A percentile compares a stretch with the other conserved stretches of the same genome.
Evolutionary conservation across 2,888 invertebrate species (phyloP).

Genomic region (Blastobasis lacticolella): DNA sequence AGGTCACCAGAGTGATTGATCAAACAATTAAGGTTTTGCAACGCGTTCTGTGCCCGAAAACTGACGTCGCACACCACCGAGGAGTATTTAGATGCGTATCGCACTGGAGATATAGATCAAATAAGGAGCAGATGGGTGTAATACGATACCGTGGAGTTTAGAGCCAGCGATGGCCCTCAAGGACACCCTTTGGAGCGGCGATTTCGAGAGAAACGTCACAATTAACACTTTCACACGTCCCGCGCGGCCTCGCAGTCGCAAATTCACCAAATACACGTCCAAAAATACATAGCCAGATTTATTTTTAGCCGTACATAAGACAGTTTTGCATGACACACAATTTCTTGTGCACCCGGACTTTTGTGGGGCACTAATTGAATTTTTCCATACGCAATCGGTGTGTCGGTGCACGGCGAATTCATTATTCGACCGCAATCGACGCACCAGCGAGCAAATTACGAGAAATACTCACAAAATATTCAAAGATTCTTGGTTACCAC

Average conservation of each 20-base stretch:
- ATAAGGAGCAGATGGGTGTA: conserved; percentile 13
- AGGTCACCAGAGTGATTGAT: conserved; percentile 2
- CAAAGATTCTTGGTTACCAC: conserved; percentile 44
- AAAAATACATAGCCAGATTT: conserved; percentile 56
- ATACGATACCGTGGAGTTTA: conserved; percentile 20
- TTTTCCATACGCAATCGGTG: conserved; percentile 30
- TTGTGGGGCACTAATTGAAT: conserved; percentile 39
- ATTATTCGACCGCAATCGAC: conserved; percentile 44
- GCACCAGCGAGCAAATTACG: conserved; percentile 36
- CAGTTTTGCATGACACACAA: conserved; percentile 48
- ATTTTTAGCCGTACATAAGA: conserved; percentile 57
- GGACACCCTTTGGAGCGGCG: conserved; percentile 3
- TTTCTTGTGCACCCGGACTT: conserved; percentile 22
- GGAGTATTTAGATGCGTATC: no score
- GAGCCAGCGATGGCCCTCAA: no score
- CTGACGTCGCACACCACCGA: no score
- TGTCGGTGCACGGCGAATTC: conserved; percentile 32
- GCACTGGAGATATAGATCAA: background rate
- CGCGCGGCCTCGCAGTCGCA: conserved; percentile 49
- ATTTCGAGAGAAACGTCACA: conserved; percentile 31
- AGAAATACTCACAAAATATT: conserved; percentile 58
- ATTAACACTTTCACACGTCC: conserved; percentile 59
- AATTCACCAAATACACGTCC: conserved; percentile 62
- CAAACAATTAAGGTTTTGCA: background rate
- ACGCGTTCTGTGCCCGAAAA: no score